phyloP scores from a whole-genome alignment of 2,113 vertebrate species.

The Numida meleagris region DNA sequence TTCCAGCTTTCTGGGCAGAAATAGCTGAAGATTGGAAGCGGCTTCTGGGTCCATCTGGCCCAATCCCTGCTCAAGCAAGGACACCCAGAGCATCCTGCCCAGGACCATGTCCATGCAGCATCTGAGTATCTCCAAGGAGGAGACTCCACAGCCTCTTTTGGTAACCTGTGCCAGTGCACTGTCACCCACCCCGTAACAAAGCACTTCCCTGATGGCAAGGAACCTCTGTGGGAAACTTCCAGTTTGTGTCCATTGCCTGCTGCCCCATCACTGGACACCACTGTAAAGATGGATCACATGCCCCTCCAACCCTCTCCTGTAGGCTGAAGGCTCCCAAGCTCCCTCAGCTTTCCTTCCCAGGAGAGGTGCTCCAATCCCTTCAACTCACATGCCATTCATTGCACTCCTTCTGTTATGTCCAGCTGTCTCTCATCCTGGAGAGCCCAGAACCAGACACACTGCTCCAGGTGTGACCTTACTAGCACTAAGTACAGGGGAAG shows the following conservation, averaged over 20 bases:
- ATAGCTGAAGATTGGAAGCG: not conserved
- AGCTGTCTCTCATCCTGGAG: not conserved
- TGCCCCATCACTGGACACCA: not conserved
- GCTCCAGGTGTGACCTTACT: not conserved
- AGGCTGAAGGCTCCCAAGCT: not conserved
- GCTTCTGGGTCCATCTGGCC: not conserved
- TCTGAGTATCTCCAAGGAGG: rapidly evolving
- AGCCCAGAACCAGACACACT: not conserved
- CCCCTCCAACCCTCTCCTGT: not conserved
- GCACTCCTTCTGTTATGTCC: not conserved
- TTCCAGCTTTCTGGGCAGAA: not conserved
- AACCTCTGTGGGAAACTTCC: not conserved
- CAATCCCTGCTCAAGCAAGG: not conserved
- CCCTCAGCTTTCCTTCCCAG: not conserved
- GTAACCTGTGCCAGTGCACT: not conserved
- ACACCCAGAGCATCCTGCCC: not conserved
- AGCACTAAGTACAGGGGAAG: rapidly evolving
- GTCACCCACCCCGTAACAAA: not conserved
- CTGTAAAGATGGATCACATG: not conserved
- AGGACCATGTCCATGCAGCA: rapidly evolving
- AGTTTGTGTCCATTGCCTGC: not conserved
- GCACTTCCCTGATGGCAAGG: not conserved
- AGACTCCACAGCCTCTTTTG: not conserved
- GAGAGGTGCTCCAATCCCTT: not conserved
- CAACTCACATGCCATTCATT: not conserved